Base-by-base conservation (phyloP, 2,113 vertebrate genomes). In the Dicaeum eximium region DNA sequence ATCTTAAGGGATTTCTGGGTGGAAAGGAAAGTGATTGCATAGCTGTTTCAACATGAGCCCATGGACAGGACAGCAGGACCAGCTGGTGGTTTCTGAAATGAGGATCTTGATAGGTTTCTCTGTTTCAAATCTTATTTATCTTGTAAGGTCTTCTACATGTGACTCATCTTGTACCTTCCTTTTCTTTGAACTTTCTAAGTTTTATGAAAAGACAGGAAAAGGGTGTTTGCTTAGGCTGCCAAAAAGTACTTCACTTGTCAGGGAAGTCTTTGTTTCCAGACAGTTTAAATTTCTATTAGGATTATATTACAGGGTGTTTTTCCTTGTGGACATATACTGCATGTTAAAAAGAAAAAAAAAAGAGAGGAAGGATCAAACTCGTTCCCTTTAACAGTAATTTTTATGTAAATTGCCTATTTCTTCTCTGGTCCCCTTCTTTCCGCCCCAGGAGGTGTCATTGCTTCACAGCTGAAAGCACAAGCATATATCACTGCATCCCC, bases 401-500 rank as follows among this genome's bases (percentile, higher is more conserved):
- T 94, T 69, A 72, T 80, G 77, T 74, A 84, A 92, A 91, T 80
- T 74, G 57, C 53, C 40, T 79, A 1, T 40, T 86, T 88, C 24
- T 37, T 6, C 60, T 94, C 56, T 83, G 62, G 60, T 66, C 54
- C 31, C 57, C 15, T 88, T 94, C 47, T 33, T 86, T 92, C 47
- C 0, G 0, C 67, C 35, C 21, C 75, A 75, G 58, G 38, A 88
- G 71, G 69, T 61, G 57, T 90, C 75, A 66, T 58, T 4, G 0
- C 53, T 95, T 95, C 89, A 71, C 86, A 89, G 84, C 57, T 89
- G 92, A 95, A 84, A 85, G 66, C 78, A 87, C 78, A 92, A 72
- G 53, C 33, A 27, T 65, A 5, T 85, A 61, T 93, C 78, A 35
- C 37, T 50, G 20, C 69, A 42, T 64, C 24, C 9, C 82, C 44